Base-by-base conservation (phyloP, 2,888 invertebrate genomes). In the Drosophila sordidula region DNA sequence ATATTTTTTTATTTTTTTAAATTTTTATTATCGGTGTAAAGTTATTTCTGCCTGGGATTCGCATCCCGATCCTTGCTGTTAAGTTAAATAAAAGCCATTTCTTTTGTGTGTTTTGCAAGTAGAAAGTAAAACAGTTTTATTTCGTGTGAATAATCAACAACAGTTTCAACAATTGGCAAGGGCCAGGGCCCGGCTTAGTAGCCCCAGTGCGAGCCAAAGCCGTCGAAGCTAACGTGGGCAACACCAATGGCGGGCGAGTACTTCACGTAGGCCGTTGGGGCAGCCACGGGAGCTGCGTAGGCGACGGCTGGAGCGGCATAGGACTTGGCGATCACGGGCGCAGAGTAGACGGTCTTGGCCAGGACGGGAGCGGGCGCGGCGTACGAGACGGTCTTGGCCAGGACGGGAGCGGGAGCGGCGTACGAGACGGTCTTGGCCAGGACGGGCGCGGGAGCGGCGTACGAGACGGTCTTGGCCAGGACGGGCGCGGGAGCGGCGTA, bases 201-300 rank as follows among this genome's bases (percentile, higher is more conserved):
- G 87, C 93, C 94, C 93, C 95, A 95, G 85, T 94, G 93, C 78
- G 94, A 93, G 76, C 94, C 94, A 64, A 94, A 93, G 70, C 95
- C 95, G 81, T 93, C 93, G 93, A 95, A 95, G 82, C 93, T 92
- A 55, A 94, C 93, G 90, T 95, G 95, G 66, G 95, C 93, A 45
- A 94, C 90, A 36, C 68, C 70, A 26, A 80, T 63, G 26, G 90
- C 85, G 2, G 90, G 89, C 18, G 84, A 86, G 78, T 81, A 85
- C 70, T 70, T 84, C 18, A 84, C 85, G 12, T 51, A 83, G 54
- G 83, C 83, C 22, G 77, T 59, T 6, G 84, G 86, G 6, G 90
- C 90, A 12, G 90, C 89, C n/a, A 89, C 68, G 8, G 78, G 75
- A 6, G 79, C 47, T n/a, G 79, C 49, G 18, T 79, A 77, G 6